Evolutionary conservation across 1,140 invertebrate genomes (phyloP), one percentile per base, ranked within the genome.

Genomic region (Schlechtendalia chinensis): DNA sequence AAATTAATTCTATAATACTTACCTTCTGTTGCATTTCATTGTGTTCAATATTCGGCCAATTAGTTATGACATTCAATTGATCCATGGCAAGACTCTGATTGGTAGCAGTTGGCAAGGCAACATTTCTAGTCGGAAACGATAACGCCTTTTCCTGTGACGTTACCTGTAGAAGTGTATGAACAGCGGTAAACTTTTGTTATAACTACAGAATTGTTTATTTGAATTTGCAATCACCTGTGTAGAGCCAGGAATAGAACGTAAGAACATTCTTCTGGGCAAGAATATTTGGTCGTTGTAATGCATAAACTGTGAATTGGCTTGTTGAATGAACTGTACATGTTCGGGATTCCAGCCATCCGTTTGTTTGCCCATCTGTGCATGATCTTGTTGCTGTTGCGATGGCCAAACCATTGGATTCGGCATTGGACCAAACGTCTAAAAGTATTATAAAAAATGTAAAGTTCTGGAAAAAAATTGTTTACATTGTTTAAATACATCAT

Each of bases 81-180:
- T 86, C 84, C 75, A 87, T 86, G 1, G 87, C 84, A 75, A 87
- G 84, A 16, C 86, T 86, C 80, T 86, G 86, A n/a, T n/a, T n/a
- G 82, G 85, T 84, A 67, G 84, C 86, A 6, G 86, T 87, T 14
- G 86, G 86, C 75, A 87, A 86, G 14, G 86, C 84, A 82, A 90
- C 86, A 85, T 92, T 89, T 61, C 91, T 87, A 59, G 56, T n/a
- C 69, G 91, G 87, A 87, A 91, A 90, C 83, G 91, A 86, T 71
- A 87, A 88, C 88, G 84, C 56, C 22, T 59, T 14, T 59, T 22
- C 56, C 19, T 59, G 56, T 59, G 56, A 59, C 22, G 22, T 14
- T 59, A 59, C 56, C 19, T 59, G 56, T 59, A n/a, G 16, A 19
- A n/a, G n/a, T n/a, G 16, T 14, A n/a, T 14, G 16, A 59, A n/a